A percentile compares a stretch with the other conserved stretches of the same genome.
Conservation (phyloP, 2,888 invertebrate species). For the Margaritifera margaritifera region DNA sequence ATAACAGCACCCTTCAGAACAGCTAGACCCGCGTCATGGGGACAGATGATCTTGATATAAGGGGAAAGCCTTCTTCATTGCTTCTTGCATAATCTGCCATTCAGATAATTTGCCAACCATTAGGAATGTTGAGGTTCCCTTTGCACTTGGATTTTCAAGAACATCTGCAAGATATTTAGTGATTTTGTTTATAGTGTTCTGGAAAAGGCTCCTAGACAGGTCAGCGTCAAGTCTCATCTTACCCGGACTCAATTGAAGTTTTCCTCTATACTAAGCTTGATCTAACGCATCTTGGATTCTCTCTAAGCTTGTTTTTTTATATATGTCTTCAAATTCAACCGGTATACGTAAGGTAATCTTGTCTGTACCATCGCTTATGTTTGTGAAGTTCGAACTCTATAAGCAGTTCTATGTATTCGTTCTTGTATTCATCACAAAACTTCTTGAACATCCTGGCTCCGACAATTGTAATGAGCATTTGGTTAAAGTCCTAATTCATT, state of each 20-base stretch:
- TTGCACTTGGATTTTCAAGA: slow-evolving; percentile 14
- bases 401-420: slow-evolving; percentile 27
- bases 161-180: slow-evolving; percentile 28
- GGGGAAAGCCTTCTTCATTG: slow-evolving; percentile 19
- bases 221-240: slow-evolving; percentile 39
- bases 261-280: slow-evolving; percentile 21
- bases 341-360: neutral
- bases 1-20: slow-evolving; percentile 42
- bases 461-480: slow-evolving; percentile 23
- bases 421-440: slow-evolving; percentile 16
- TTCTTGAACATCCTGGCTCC: slow-evolving; percentile 19
- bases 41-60: slow-evolving; percentile 24
- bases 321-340: neutral
- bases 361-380: no score
- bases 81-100: slow-evolving; percentile 31
- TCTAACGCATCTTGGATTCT: slow-evolving; percentile 21
- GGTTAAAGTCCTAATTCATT: slow-evolving; percentile 21
- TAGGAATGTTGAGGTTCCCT: slow-evolving; percentile 28
- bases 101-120: slow-evolving; percentile 44
- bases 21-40: slow-evolving; percentile 29
- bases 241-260: slow-evolving; percentile 26
- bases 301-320: neutral
- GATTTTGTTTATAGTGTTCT: slow-evolving; percentile 24
- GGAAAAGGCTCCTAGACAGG: slow-evolving; percentile 29
- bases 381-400: slow-evolving; percentile 34